Conservation (phyloP, 2,797 vertebrate species). For the Hydrolagus colliei region DNA sequence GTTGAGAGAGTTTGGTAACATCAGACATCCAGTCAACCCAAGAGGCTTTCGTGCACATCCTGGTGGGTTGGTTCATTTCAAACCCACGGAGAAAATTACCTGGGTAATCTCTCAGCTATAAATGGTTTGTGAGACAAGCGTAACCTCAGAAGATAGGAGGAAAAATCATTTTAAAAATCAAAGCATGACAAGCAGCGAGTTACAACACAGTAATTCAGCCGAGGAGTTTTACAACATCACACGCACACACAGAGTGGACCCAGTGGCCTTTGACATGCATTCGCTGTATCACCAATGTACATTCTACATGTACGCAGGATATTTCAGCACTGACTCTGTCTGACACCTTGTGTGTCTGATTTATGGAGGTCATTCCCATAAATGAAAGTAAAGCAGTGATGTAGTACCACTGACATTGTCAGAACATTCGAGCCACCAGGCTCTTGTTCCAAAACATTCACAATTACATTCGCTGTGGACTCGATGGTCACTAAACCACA, state of each 20-base stretch:
- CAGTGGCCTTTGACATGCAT: too few species aligned
- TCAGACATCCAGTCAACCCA: not conserved
- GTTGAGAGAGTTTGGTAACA: not conserved
- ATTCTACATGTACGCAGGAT: not conserved
- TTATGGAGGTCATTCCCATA: not conserved
- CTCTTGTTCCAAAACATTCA: not conserved
- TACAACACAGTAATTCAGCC: not conserved
- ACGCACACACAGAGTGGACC: too few species aligned
- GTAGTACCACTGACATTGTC: not conserved
- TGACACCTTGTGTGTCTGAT: not conserved
- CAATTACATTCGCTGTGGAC: too few species aligned
- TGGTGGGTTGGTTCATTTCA: not conserved
- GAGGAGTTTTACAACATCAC: not conserved
- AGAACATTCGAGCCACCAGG: not conserved
- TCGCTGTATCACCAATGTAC: not conserved
- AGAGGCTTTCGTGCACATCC: not conserved
- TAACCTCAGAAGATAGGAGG: not conserved
- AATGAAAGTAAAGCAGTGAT: not conserved
- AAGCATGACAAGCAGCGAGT: not conserved
- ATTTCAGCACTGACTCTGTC: not conserved
- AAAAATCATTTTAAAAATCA: not conserved
- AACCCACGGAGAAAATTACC: not conserved
- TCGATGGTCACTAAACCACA: not conserved
- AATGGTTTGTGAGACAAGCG: not conserved
- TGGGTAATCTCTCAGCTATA: not conserved